phyloP scores from a whole-genome alignment of 92 coral and sea anemone genomes.

The Desmophyllum pertusum region DNA sequence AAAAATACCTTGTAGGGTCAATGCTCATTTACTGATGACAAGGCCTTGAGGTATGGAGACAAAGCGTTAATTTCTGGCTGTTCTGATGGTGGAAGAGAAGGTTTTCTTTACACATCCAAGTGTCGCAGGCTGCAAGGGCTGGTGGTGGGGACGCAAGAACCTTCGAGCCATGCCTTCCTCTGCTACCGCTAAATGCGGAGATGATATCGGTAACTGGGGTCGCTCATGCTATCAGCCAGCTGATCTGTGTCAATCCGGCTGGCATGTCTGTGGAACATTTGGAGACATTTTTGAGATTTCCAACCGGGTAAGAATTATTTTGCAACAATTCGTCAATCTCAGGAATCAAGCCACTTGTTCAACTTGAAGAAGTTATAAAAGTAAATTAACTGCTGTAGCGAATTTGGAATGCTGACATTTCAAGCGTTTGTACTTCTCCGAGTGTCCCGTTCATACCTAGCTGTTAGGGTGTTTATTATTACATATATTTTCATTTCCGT shows the following conservation, averaged over 20 bases:
- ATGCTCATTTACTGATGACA: constrained; percentile 55
- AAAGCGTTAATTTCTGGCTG: constrained; percentile 75
- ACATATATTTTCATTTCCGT: no score
- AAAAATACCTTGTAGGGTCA: constrained; percentile 18
- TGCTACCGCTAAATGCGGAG: constrained; percentile 71
- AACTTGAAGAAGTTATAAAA: no score
- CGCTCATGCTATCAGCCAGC: constrained; percentile 64
- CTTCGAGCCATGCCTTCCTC: constrained; percentile 64
- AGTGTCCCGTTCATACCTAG: no score
- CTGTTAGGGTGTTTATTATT: no score
- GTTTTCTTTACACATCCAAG: constrained; percentile 78
- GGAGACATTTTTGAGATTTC: constrained; percentile 77
- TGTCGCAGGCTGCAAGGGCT: constrained; percentile 82
- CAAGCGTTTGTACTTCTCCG: no score
- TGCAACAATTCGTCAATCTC: not conserved
- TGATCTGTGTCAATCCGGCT: constrained; percentile 82
- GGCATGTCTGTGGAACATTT: constrained; percentile 91
- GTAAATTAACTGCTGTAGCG: no score
- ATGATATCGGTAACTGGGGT: constrained; percentile 64
- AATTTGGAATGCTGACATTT: no score
- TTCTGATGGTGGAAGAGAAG: constrained; percentile 85
- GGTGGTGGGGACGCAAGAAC: constrained; percentile 77
- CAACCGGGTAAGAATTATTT: constrained; percentile 66
- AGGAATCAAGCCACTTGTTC: no score
- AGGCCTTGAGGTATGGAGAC: constrained; percentile 60